A percentile compares a stretch with the other conserved stretches of the same genome.
Conservation (phyloP, 2,888 invertebrate species). For the Galerucella nymphaeae region DNA sequence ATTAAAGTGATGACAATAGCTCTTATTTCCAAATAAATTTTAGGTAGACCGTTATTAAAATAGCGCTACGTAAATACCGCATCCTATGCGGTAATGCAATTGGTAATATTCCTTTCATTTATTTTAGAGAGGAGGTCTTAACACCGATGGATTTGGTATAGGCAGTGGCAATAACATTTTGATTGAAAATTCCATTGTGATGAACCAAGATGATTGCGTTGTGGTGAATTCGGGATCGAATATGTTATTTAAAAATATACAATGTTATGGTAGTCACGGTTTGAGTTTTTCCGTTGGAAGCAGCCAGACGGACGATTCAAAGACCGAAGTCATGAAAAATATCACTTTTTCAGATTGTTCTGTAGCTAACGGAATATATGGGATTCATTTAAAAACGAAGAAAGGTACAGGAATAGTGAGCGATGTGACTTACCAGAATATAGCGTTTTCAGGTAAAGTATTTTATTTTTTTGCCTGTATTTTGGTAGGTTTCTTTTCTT, state of each 20-base stretch:
- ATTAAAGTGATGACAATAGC: no score
- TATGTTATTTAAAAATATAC: conserved; percentile 25
- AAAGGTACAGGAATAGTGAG: conserved; percentile 28
- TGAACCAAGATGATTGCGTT: conserved; percentile 39
- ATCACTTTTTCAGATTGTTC: conserved; percentile 29
- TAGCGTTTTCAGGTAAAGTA: conserved; percentile 26
- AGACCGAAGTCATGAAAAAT: conserved; percentile 13
- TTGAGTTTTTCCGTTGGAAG: conserved; percentile 34
- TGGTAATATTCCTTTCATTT: no score
- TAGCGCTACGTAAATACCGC: no score
- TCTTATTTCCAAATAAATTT: no score
- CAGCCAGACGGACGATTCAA: not conserved
- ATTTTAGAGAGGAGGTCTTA: conserved; percentile 17
- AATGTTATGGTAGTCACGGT: conserved; percentile 37
- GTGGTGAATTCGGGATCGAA: conserved; percentile 26
- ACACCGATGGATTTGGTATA: conserved; percentile 25
- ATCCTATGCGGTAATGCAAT: no score
- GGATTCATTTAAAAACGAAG: conserved; percentile 33
- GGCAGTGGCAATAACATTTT: conserved; percentile 21
- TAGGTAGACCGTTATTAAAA: no score
- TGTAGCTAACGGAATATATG: conserved; percentile 28
- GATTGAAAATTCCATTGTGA: conserved; percentile 25
- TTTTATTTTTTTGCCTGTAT: no score
- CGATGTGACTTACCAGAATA: conserved; percentile 32
- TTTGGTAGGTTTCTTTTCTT: no score